Evolutionary conservation across 2,797 vertebrate genomes (phyloP).

Genomic region (Gadopsis bispinosus): DNA sequence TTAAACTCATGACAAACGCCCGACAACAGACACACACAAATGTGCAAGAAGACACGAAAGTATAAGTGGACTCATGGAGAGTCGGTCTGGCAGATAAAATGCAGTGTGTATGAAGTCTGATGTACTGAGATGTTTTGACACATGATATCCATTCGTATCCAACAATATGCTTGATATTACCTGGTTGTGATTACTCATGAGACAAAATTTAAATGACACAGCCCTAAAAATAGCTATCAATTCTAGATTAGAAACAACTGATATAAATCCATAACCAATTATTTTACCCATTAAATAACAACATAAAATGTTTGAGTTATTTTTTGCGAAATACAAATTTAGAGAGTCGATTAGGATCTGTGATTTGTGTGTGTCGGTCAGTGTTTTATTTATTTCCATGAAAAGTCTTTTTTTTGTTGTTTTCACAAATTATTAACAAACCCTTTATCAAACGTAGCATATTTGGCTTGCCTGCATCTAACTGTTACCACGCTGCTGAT

Average conservation of each 20-base stretch:
- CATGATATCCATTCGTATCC: not conserved
- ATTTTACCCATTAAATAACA: conserved; percentile 8
- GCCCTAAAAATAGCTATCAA: not conserved
- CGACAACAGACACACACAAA: conserved; percentile 7
- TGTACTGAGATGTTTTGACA: conserved; percentile 6
- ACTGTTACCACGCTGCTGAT: conserved; percentile 53
- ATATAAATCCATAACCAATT: conserved; percentile 4
- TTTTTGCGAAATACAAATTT: conserved; percentile 29
- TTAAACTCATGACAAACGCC: conserved; percentile 44
- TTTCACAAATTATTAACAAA: conserved; percentile 32
- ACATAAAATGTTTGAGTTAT: conserved; percentile 24
- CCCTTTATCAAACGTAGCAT: conserved; percentile 50
- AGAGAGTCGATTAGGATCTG: conserved; percentile 21
- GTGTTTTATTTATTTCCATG: conserved; percentile 32
- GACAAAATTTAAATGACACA: not conserved
- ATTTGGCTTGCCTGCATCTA: conserved; percentile 51
- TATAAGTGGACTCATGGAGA: not conserved
- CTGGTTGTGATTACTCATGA: conserved; percentile 10
- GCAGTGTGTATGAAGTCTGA: not conserved
- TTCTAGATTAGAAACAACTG: conserved; percentile 4
- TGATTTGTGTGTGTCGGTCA: conserved; percentile 19
- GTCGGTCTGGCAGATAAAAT: not conserved
- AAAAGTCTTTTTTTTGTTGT: conserved; percentile 56
- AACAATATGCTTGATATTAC: conserved; percentile 7
- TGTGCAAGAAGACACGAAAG: conserved; percentile 1